Evolutionary conservation across 1,140 invertebrate species (phyloP).

Genomic region (Drosophila elegans): DNA sequence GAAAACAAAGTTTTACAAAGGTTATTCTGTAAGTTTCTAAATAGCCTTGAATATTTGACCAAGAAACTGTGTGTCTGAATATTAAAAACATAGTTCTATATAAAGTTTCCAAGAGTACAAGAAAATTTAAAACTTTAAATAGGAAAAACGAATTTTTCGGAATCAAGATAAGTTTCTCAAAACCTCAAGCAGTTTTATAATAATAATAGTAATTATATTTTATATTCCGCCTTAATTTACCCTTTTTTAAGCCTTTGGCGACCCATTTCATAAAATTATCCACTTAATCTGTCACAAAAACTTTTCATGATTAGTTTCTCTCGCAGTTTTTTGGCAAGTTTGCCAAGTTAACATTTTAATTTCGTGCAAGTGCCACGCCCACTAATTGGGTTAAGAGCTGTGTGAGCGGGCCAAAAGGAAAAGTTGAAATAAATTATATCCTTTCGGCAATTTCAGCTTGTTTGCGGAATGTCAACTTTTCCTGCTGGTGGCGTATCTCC

Average conservation of each 20-base stretch:
- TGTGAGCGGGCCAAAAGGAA: conserved; percentile 16
- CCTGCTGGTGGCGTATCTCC: conserved; percentile 22
- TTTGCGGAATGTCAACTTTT: conserved; percentile 64
- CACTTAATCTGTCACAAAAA: conserved; percentile 49
- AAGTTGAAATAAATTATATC: conserved; percentile 35
- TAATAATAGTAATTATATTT: no score
- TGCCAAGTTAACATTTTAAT: conserved; percentile 65
- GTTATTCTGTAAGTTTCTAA: neutral
- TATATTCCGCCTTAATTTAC: neutral
- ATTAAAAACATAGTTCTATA: neutral
- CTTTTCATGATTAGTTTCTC: conserved; percentile 17
- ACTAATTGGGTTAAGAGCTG: conserved; percentile 57
- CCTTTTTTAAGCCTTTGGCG: neutral
- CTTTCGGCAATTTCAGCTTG: conserved; percentile 40
- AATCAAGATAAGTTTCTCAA: no score
- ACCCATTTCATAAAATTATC: conserved; percentile 61
- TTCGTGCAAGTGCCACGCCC: conserved; percentile 48
- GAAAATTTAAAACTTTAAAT: no score
- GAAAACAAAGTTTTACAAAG: neutral
- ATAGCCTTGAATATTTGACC: neutral
- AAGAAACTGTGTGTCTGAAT: neutral
- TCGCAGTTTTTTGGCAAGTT: conserved; percentile 21
- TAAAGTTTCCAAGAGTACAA: no score
- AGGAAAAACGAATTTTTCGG: no score
- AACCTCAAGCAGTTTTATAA: no score